Evolutionary conservation across 2,888 invertebrate genomes (phyloP), one percentile per base, ranked within the genome.

Genomic region (Patella depressa): DNA sequence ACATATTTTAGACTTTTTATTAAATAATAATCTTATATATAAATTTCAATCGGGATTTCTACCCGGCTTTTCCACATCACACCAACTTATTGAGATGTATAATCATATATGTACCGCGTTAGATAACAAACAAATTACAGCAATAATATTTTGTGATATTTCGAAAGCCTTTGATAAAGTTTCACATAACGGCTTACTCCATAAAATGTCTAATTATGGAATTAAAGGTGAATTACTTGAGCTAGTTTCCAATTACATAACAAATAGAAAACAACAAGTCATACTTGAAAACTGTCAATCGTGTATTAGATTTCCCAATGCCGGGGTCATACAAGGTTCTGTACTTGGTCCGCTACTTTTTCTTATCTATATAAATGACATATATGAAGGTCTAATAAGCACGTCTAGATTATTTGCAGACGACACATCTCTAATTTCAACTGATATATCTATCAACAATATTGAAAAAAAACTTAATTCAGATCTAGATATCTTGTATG

Each of bases 31-130:
- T 59, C 78, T 84, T n/a, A 75, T 84, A 7, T 69, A 78, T n/a
- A 78, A 81, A 24, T 11, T 55, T 0, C 84, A 85, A 71, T 80
- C 82, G 72, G 81, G 84, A 7, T 86, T 84, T 73, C 53, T 82
- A 15, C 80, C 73, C 34, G 79, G 74, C 45, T 54, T 76, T 5
- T 83, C 84, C 4, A 82, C 82, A 74, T 80, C 80, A 29, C 80
- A 79, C n/a, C 80, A 86, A 72, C 80, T 86, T 7, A 72, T 82
- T 9, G 71, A 57, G 17, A 79, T 80, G 34, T 69, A 78, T n/a
- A 72, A 83, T 24, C 81, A 84, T 29, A 57, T 80, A 19, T 65
- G 78, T 12, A 34, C 29, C 55, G 74, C 53, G 54, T 24, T 83
- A 15, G 80, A 84, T 14, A 34, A 79, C 12, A 74, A 75, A 2